Percentiles rank a stretch among this genome's conserved stretches.
phyloP scores from a whole-genome alignment of 2,888 invertebrate species.

The Gandaritis pyraliata region DNA sequence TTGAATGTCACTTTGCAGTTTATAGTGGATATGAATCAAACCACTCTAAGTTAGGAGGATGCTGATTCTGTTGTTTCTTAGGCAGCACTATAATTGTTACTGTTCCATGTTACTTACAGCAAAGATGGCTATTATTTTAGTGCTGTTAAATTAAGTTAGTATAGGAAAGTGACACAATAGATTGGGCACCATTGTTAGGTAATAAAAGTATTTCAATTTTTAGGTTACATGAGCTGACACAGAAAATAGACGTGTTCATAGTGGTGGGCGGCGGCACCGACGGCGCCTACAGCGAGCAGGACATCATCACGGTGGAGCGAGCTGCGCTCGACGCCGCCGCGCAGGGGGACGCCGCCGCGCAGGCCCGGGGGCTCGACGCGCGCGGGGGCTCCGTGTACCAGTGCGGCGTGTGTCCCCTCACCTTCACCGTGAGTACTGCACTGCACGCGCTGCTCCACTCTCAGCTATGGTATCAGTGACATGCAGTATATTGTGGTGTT shows the following conservation, averaged over 20 bases:
- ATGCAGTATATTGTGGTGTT: no score
- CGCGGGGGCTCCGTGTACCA: constrained; percentile 72
- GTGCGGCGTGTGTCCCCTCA: constrained; percentile 72
- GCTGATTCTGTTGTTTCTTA: no score
- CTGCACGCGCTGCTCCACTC: neutral
- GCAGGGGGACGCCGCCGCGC: constrained; percentile 62
- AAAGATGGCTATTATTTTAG: no score
- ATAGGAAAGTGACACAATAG: no score
- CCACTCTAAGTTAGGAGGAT: no score
- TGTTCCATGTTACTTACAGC: no score
- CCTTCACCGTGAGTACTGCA: constrained; percentile 65
- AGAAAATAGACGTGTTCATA: constrained; percentile 78
- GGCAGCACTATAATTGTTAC: no score
- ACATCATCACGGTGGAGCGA: constrained; percentile 77
- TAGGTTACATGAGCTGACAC: constrained; percentile 71
- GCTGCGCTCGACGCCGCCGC: constrained; percentile 67
- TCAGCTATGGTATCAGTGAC: no score
- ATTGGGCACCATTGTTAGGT: no score
- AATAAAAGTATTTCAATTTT: neutral
- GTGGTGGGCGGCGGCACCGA: constrained; percentile 70
- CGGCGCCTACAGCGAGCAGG: constrained; percentile 72
- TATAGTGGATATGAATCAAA: no score
- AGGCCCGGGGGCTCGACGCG: constrained; percentile 63
- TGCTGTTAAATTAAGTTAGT: no score
- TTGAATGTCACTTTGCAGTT: no score